phyloP scores from a whole-genome alignment of 2,113 vertebrate genomes.

The Eudyptes chrysolophus region DNA sequence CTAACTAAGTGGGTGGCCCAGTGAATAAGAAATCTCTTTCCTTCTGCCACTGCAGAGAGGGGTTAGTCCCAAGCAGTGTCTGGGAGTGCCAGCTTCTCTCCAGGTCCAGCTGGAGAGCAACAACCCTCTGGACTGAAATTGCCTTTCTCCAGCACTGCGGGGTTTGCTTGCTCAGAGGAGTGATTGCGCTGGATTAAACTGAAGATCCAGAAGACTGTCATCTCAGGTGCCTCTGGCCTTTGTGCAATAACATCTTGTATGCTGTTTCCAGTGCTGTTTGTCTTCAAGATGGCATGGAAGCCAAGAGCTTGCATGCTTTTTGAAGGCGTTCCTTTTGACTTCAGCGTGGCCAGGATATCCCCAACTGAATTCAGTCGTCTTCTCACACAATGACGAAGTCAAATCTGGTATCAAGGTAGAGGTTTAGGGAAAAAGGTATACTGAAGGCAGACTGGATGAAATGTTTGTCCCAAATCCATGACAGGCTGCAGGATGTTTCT shows the following conservation, averaged over 20 bases:
- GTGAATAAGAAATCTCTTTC: background rate
- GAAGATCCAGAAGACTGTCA: background rate
- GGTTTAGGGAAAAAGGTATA: background rate
- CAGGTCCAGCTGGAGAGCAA: background rate
- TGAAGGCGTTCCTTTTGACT: background rate
- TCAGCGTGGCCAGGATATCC: accelerated
- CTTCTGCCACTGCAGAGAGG: background rate
- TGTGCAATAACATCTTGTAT: accelerated
- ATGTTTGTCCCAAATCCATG: background rate
- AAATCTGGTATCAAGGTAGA: background rate
- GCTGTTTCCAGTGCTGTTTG: background rate
- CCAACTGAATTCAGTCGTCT: background rate
- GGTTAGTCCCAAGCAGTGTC: background rate
- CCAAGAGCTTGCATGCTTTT: background rate
- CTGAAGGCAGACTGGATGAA: background rate
- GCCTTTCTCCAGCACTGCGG: background rate
- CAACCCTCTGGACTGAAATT: background rate
- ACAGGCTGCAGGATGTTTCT: background rate
- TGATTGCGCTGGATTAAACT: background rate
- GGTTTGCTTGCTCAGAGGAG: background rate
- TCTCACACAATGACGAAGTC: background rate
- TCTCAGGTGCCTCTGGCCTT: background rate
- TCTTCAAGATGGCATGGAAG: background rate
- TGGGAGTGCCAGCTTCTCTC: background rate
- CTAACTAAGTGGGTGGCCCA: background rate